Base-by-base conservation (phyloP, 2,797 vertebrate species). In the Myoxocephalus aenaeus region DNA sequence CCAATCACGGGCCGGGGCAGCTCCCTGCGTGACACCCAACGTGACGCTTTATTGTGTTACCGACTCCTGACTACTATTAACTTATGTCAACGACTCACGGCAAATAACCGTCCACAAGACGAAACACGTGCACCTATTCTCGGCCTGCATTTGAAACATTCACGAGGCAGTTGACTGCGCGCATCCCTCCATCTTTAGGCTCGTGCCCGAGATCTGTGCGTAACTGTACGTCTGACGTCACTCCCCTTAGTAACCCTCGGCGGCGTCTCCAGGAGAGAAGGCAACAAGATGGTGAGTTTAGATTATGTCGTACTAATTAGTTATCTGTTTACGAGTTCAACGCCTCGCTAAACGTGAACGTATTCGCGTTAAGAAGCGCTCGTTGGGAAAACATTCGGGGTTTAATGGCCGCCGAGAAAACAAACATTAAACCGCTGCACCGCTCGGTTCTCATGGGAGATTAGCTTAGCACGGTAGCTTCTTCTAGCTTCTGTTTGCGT, bases 201-300 rank as follows among this genome's bases (percentile, higher is more conserved):
- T 5, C 42, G 3, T 62, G 57, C 6, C 20, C 8, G 25, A 29
- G 20, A 14, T n/a, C 18, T 59, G 46, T 72, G 69, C 87, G 85
- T 71, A 36, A 32, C 61, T 62, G 59, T 92, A 73, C 92, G 93
- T 92, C 74, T 88, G 85, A 94, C 94, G 94, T 95, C 93, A 94
- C 11, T 15, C 70, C 71, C 93, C 95, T 87, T 95, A 94, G 95
- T 95, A 94, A 96, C 95, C 87, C 88, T 92, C 90, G 68, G 92
- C 84, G 88, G 95, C 95, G 94, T 96, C 95, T 95, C 93, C 86
- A 93, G 88, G 92, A 94, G 88, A 92, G 87, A 94, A 93, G 91
- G 92, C 91, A 91, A 93, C 93, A 96, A 95, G 93, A 96, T 96
- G 96, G 96, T 96, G 94, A 96, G 95, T 94, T 80, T 66, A 86